These are phyloP conservation scores for Athene cunicularia DNA, from an alignment of 2,113 vertebrate genomes.

Conservation along the genomic window DNA sequence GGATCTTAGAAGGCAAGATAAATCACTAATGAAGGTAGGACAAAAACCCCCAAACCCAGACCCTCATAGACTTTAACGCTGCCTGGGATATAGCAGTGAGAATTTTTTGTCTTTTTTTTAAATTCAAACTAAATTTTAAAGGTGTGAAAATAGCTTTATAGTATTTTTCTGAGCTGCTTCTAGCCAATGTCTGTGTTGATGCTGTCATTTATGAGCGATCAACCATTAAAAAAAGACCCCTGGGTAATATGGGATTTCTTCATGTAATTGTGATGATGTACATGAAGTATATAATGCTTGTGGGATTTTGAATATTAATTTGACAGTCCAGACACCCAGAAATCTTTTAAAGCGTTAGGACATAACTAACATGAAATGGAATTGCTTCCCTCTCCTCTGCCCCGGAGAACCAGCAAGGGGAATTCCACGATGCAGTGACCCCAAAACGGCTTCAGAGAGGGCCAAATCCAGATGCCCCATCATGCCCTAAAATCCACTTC, in stretches of 20 bases:
- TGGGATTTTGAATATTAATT: constrained; percentile 35
- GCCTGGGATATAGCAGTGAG: neutral
- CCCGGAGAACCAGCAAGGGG: neutral
- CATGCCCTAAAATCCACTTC: neutral
- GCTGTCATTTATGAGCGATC: neutral
- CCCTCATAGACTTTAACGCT: neutral
- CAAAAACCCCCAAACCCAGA: neutral
- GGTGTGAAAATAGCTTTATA: constrained; percentile 11
- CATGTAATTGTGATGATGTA: neutral
- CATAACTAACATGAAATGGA: neutral
- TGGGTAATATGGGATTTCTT: constrained; percentile 26
- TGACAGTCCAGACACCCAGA: constrained; percentile 6
- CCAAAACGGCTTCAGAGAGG: neutral
- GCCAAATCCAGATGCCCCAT: neutral
- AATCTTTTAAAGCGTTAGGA: neutral
- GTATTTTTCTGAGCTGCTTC: neutral
- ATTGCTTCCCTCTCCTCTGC: neutral
- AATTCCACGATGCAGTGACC: neutral
- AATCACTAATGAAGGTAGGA: constrained; percentile 74
- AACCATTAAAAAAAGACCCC: constrained; percentile 6
- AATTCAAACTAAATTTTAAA: neutral
- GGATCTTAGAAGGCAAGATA: constrained; percentile 75
- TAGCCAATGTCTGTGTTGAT: neutral
- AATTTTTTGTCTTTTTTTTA: neutral
- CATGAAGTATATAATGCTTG: neutral